phyloP scores from a whole-genome alignment of 2,113 vertebrate species.

The Eidolon helvum region DNA sequence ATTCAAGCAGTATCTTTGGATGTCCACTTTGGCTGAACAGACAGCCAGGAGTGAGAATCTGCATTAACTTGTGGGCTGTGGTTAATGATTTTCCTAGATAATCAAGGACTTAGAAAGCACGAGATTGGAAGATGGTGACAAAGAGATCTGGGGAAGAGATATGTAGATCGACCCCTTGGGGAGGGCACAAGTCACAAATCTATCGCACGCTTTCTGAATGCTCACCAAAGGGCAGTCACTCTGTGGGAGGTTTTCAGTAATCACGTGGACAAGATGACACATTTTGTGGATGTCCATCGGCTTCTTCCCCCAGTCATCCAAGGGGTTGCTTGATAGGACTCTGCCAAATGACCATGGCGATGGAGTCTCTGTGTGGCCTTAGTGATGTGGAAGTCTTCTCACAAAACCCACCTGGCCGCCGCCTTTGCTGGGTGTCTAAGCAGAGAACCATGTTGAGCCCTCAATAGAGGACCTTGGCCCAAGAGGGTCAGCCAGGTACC shows the following conservation, averaged over 20 bases:
- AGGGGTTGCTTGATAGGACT: not conserved
- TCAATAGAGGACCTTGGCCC: fast-evolving
- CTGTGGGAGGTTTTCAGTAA: not conserved
- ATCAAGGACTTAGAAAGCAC: not conserved
- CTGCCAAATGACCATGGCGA: not conserved
- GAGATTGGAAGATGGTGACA: not conserved
- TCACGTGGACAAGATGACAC: not conserved
- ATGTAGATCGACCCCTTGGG: not conserved
- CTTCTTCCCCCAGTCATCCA: too few relatives aligned
- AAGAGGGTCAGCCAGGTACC: not conserved
- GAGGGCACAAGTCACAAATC: too few relatives aligned
- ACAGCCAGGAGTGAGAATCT: not conserved
- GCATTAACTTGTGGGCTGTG: too few relatives aligned
- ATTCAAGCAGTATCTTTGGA: not conserved
- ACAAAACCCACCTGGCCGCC: not conserved
- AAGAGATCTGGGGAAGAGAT: not conserved
- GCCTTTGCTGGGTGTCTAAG: not conserved
- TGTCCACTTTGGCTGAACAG: not conserved
- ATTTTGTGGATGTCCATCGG: not conserved
- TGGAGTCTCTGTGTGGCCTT: not conserved
- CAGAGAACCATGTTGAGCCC: not conserved
- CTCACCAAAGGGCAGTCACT: not conserved
- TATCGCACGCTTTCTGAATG: not conserved
- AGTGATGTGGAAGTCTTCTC: too few relatives aligned
- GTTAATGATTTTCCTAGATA: too few relatives aligned